phyloP scores from a whole-genome alignment of 2,888 invertebrate species.

The Monoplex corrugatus region DNA sequence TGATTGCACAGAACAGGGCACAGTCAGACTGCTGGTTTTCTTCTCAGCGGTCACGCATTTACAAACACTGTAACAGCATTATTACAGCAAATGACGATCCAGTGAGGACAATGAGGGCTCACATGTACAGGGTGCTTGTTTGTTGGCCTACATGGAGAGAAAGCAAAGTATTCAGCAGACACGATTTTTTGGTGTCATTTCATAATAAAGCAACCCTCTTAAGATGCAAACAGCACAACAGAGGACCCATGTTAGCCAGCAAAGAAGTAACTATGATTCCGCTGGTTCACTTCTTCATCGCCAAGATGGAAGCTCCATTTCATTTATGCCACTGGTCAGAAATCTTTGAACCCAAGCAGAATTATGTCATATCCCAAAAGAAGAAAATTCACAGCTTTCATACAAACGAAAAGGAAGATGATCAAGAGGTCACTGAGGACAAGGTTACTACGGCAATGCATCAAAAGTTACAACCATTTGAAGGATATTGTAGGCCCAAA shows the following conservation, averaged over 20 bases:
- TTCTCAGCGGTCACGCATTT: neutral
- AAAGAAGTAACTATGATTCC: neutral
- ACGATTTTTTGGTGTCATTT: neutral
- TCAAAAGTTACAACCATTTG: neutral
- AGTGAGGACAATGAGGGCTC: constrained; percentile 13
- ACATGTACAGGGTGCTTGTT: neutral
- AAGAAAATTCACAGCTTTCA: too few relatives aligned
- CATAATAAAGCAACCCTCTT: neutral
- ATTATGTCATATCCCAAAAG: too few relatives aligned
- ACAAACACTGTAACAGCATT: neutral
- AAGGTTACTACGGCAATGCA: neutral
- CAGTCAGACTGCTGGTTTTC: too few relatives aligned
- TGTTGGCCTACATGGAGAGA: constrained; percentile 5
- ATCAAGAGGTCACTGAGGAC: neutral
- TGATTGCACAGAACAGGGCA: neutral
- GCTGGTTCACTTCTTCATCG: neutral
- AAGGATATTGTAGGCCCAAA: neutral
- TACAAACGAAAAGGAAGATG: neutral
- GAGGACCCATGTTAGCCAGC: too few relatives aligned
- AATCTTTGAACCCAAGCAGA: neutral
- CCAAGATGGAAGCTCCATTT: neutral
- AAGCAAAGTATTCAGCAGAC: neutral
- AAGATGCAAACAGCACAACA: too few relatives aligned
- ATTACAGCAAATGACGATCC: neutral
- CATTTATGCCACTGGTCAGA: neutral